Evolutionary conservation across 2,113 vertebrate genomes (phyloP).

Genomic region (Boleophthalmus pectinirostris): DNA sequence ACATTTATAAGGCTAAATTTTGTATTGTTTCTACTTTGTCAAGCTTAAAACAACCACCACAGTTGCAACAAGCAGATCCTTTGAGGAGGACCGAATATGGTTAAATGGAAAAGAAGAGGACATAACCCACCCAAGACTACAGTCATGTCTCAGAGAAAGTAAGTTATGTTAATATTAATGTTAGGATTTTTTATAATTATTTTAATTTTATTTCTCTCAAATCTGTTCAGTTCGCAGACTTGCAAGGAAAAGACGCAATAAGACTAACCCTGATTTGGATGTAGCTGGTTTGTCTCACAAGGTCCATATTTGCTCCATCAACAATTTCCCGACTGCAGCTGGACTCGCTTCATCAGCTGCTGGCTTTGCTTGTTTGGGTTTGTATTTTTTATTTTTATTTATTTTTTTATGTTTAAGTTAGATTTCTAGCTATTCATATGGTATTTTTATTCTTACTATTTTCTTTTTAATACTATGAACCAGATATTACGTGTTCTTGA

Average conservation of each 20-base stretch:
- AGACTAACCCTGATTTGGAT: constrained; percentile 27
- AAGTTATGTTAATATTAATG: constrained; percentile 36
- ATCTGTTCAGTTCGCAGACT: constrained; percentile 83
- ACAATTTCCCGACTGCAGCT: constrained; percentile 94
- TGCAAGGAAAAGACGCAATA: constrained; percentile 80
- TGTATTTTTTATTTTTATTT: constrained; percentile 42
- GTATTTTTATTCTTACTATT: no score
- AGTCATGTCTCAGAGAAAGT: constrained; percentile 91
- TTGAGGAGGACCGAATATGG: constrained; percentile 89
- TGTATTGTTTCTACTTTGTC: constrained; percentile 6
- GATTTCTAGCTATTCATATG: not conserved
- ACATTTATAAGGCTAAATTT: not conserved
- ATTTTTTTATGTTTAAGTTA: no score
- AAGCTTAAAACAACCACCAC: constrained; percentile 94
- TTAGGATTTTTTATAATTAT: not conserved
- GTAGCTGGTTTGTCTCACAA: constrained; percentile 76
- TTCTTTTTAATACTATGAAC: no score
- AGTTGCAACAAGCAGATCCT: constrained; percentile 81
- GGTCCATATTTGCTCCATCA: constrained; percentile 88
- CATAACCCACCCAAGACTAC: constrained; percentile 83
- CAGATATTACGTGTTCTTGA: no score
- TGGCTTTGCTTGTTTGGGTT: constrained; percentile 93
- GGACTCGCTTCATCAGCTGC: constrained; percentile 94
- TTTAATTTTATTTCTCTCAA: not conserved
- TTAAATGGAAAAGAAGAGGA: constrained; percentile 88